Evolutionary conservation across 64 coral and sea anemone species (phyloP), one percentile per base, ranked within the genome.

Genomic region (Pocillopora verrucosa): DNA sequence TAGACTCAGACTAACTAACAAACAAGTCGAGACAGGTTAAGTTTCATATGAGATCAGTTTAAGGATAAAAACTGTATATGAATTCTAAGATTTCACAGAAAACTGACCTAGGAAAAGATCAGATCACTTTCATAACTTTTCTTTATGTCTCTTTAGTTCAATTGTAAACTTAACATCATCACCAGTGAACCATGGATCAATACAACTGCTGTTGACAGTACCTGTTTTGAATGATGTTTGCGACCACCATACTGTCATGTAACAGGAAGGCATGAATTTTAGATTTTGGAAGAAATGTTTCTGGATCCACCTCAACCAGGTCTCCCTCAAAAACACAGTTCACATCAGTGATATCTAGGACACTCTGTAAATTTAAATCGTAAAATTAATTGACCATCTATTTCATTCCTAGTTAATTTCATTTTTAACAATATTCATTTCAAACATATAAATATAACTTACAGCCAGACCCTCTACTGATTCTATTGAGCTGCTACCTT

Each of bases 261-360:
- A 98, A 88, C 37, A 98, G 67, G 58, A 98, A 95, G 36, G 83
- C 94, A 89, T 89, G 86, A 1, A 95, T 75, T 89, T 91, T 92
- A 38, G 92, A 84, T 11, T 80, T 91, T 65, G 96, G 93, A 13
- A 84, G 85, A 84, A 90, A 95, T 17, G 93, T 88, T 24, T 74
- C 77, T 36, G 90, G 76, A 57, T 95, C 90, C n/a, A 98, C 75
- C 61, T 98, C 96, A 30, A 98, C 60, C 24, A 98, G 80, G 76
- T 94, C 93, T 77, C 96, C 96, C 62, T 98, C 96, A 75, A 92
- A 95, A n/a, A 98, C 67, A 88, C 96, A 98, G 58, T 90, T 83
- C n/a, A 95, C 85, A 64, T 98, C 96, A 83, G 82, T 92, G 24
- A 98, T 45, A 76, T 98, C 93, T 82, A 98, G 73, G 10, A 95